Percentiles rank a stretch among this genome's conserved stretches.
phyloP scores from a whole-genome alignment of 2,797 vertebrate species.

The Amblyraja radiata region DNA sequence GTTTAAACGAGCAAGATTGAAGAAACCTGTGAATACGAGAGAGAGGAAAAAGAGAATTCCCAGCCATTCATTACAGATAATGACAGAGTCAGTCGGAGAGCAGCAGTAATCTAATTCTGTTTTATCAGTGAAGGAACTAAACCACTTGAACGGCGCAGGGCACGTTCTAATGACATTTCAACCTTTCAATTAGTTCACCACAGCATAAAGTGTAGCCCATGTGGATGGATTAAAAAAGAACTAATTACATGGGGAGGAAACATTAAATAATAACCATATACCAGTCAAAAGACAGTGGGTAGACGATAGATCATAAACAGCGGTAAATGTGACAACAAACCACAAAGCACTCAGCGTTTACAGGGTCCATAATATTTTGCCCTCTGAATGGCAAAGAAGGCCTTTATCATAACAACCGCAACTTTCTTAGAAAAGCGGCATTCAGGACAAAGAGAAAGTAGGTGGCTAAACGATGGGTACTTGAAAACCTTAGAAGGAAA shows the following conservation, averaged over 20 bases:
- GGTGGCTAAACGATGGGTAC: not conserved
- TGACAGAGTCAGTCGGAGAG: not conserved
- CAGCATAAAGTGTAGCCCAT: not conserved
- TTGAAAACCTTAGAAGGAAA: not conserved
- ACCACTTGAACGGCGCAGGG: not conserved
- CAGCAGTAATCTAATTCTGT: not conserved
- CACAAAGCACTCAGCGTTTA: not conserved
- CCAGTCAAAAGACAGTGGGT: not conserved
- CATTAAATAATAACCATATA: not conserved
- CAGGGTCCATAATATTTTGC: not conserved
- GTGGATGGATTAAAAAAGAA: not conserved
- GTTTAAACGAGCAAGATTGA: not conserved
- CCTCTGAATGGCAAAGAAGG: not conserved
- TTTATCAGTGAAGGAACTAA: not conserved
- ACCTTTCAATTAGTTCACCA: not conserved
- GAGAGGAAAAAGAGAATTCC: not conserved
- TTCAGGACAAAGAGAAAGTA: not conserved
- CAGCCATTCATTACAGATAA: not conserved
- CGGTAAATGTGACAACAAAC: not conserved
- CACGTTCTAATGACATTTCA: not conserved
- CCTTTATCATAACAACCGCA: not conserved
- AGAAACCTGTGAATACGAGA: not conserved
- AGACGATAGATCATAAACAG: not conserved
- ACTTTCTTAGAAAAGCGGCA: not conserved
- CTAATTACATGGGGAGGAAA: not conserved